Percentiles rank a stretch among this genome's conserved stretches.
phyloP scores from a whole-genome alignment of 2,797 vertebrate genomes.

The Allobates femoralis region DNA sequence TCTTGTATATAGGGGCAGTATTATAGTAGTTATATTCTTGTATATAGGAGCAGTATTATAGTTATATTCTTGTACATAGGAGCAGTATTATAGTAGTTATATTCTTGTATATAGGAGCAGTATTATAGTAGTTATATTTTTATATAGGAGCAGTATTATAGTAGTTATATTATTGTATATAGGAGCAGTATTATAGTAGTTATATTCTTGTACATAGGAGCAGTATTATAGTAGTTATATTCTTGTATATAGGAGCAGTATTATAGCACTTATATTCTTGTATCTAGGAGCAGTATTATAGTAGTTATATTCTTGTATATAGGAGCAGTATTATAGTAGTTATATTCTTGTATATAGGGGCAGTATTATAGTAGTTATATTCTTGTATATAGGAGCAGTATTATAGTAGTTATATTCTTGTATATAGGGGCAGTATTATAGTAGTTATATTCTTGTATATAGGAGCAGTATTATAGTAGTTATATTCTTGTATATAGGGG shows the following conservation, averaged over 20 bases:
- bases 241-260: background rate
- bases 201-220: background rate
- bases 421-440: background rate
- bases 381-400: background rate
- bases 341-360: background rate
- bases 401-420: background rate
- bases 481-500: too few relatives aligned
- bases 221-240: slow-evolving; percentile 7
- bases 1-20: background rate
- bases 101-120: background rate
- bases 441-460: too few relatives aligned
- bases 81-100: background rate
- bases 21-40: too few relatives aligned
- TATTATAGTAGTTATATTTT: too few relatives aligned
- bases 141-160: too few relatives aligned
- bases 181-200: background rate
- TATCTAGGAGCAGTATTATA: background rate
- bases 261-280: background rate
- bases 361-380: background rate
- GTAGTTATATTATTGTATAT: too few relatives aligned
- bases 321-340: slow-evolving; percentile 7
- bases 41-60: background rate
- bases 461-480: too few relatives aligned
- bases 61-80: slow-evolving; percentile 4
- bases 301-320: background rate